Percentiles rank a stretch among this genome's conserved stretches.
Conservation (phyloP, 2,888 invertebrate species). For the Pachliopta kotzebuea region DNA sequence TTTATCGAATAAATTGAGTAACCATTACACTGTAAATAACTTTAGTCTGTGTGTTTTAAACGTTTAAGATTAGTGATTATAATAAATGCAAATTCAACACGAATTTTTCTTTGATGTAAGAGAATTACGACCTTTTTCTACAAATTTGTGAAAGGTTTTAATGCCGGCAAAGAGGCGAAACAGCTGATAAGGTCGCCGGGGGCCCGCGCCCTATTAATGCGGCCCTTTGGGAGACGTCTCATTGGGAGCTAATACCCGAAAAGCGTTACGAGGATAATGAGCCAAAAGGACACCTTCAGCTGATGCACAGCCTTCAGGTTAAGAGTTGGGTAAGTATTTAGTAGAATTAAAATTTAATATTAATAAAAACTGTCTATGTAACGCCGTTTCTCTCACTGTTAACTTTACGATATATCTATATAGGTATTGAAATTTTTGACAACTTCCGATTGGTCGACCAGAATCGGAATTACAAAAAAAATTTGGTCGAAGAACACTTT, state of each 20-base stretch:
- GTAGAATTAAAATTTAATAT: too few species aligned
- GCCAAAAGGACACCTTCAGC: background rate
- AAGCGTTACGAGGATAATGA: conserved; percentile 15
- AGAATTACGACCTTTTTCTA: background rate
- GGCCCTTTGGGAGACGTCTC: conserved; percentile 3
- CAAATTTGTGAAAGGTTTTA: conserved; percentile 8
- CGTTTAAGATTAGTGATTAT: background rate
- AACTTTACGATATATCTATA: too few species aligned
- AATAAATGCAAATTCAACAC: background rate
- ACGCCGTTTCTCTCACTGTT: too few species aligned
- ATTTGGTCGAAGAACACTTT: too few species aligned
- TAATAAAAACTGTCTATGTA: too few species aligned
- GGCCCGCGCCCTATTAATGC: conserved; percentile 15
- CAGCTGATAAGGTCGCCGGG: conserved; percentile 11
- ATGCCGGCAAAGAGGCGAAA: conserved; percentile 7
- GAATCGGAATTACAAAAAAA: too few species aligned
- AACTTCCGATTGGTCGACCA: too few species aligned
- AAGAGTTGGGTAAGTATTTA: background rate
- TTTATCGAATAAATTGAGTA: too few species aligned
- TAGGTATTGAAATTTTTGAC: too few species aligned
- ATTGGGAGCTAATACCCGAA: background rate
- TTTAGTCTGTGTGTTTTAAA: too few species aligned
- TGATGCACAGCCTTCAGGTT: background rate
- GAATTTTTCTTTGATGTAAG: background rate
- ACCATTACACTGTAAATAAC: too few species aligned